Evolutionary conservation across 2,797 vertebrate species (phyloP).

Genomic region (Psittacula derbiana): DNA sequence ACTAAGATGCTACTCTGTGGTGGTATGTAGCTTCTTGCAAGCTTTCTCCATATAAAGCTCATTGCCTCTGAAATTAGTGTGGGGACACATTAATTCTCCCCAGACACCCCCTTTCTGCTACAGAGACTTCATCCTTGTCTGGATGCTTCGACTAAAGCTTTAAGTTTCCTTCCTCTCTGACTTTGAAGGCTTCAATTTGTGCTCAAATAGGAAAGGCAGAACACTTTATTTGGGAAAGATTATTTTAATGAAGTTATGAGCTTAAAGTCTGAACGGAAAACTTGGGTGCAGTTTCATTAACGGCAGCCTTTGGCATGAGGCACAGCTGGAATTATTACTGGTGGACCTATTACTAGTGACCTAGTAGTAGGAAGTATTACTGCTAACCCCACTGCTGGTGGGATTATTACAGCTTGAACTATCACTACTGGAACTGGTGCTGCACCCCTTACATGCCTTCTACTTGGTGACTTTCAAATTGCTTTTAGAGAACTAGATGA

Average conservation of each 20-base stretch:
- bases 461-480: neutral
- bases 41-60: neutral
- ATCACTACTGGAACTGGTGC: neutral
- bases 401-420: neutral
- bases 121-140: neutral
- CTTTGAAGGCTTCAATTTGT: neutral
- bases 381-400: neutral
- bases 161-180: neutral
- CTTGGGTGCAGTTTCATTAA: neutral
- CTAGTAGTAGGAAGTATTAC: neutral
- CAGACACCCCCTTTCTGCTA: neutral
- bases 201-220: neutral
- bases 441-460: neutral
- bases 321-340: neutral
- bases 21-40: neutral
- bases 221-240: neutral
- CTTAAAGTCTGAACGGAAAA: neutral
- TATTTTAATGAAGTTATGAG: neutral
- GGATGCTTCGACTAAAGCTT: neutral
- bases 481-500: too few species aligned
- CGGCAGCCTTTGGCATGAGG: neutral
- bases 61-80: neutral
- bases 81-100: neutral
- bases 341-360: neutral
- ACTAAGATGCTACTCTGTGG: neutral